These are phyloP conservation scores for Neoscelio sp. DNA, from an alignment of 2,888 invertebrate species.

Conservation along the genomic window DNA sequence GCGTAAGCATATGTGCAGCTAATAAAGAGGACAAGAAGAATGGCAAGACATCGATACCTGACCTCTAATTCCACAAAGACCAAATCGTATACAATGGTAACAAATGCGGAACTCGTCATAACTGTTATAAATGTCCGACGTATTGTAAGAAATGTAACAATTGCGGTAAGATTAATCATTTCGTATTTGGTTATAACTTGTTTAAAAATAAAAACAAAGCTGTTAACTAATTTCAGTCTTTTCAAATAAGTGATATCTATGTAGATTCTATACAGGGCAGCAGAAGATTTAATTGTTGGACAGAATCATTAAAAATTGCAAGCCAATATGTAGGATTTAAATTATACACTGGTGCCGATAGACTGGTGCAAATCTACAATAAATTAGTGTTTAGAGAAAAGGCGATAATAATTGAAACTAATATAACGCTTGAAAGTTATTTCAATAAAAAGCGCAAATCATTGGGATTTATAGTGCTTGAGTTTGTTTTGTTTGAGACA, in stretches of 20 bases:
- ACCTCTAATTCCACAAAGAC: neutral
- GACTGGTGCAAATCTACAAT: too few species aligned
- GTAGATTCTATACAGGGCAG: slow-evolving; percentile 14
- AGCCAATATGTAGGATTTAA: too few species aligned
- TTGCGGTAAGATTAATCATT: slow-evolving; percentile 52
- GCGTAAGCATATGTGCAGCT: neutral
- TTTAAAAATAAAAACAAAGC: neutral
- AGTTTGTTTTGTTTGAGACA: too few species aligned
- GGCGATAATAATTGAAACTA: too few species aligned
- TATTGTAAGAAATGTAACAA: slow-evolving; percentile 54
- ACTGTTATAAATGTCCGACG: neutral
- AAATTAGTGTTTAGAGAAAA: too few species aligned
- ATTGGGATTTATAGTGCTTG: too few species aligned
- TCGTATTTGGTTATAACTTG: slow-evolving; percentile 14
- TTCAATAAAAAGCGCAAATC: too few species aligned
- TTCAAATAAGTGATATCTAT: slow-evolving; percentile 21
- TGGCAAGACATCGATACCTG: neutral
- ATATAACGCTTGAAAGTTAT: too few species aligned
- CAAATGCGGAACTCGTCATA: slow-evolving; percentile 17
- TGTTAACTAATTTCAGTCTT: slow-evolving; percentile 27
- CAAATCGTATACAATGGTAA: slow-evolving; percentile 9
- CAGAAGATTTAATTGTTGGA: neutral
- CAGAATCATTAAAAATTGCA: too few species aligned
- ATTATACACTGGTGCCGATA: too few species aligned
- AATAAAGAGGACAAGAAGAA: neutral